Evolutionary conservation across 2,888 invertebrate species (phyloP).

Genomic region (Phyto melanocephala): DNA sequence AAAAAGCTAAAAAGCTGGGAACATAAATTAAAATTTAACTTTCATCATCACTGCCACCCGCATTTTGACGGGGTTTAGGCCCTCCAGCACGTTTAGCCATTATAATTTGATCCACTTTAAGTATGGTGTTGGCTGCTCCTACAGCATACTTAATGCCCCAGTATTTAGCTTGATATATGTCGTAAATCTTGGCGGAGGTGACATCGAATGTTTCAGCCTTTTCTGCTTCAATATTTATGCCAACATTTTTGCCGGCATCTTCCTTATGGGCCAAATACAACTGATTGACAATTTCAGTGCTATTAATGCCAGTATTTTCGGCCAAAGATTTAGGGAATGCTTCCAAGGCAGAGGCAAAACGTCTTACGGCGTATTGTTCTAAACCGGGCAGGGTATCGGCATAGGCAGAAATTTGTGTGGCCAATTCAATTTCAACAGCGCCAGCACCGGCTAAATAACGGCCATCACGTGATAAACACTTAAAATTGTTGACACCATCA

Average conservation of each 20-base stretch:
- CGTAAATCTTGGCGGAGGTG: conserved; percentile 87
- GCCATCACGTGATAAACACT: conserved; percentile 89
- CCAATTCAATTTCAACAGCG: conserved; percentile 95
- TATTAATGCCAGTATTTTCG: conserved; percentile 95
- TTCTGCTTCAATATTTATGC: conserved; percentile 93
- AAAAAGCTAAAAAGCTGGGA: conserved; percentile 30
- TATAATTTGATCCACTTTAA: conserved; percentile 97
- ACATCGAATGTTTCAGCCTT: conserved; percentile 86
- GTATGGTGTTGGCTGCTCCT: conserved; percentile 93
- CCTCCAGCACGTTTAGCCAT: conserved; percentile 99
- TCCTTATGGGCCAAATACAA: conserved; percentile 95
- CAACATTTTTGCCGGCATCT: conserved; percentile 86
- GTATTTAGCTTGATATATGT: conserved; percentile 90
- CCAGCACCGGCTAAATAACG: conserved; percentile 93
- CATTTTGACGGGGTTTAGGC: conserved; percentile 88
- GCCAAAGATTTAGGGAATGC: conserved; percentile 94
- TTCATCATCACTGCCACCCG: conserved; percentile 87
- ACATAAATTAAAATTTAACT: conserved; percentile 78
- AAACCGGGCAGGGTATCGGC: conserved; percentile 96
- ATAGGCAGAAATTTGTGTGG: conserved; percentile 89
- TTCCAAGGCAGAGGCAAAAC: conserved; percentile 94
- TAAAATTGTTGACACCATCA: conserved; percentile 99
- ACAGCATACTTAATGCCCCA: conserved; percentile 98
- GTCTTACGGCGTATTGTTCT: conserved; percentile 97
- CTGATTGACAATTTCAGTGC: conserved; percentile 91